Evolutionary conservation across 2,888 invertebrate species (phyloP).

Genomic region (Diarsia mendica): DNA sequence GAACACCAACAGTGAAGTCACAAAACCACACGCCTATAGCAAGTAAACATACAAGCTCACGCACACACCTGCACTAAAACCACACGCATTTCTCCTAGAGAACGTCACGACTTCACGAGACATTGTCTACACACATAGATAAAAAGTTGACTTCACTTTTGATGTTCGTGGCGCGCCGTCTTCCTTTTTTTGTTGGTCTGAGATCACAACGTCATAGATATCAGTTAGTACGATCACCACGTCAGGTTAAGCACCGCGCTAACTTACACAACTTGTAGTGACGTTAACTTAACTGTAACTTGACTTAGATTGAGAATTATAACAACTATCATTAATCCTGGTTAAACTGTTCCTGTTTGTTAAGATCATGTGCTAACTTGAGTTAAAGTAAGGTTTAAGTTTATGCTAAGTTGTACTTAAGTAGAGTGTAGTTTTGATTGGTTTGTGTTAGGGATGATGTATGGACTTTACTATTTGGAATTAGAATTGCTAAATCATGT

Average conservation of each 20-base stretch:
- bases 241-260: slow-evolving; percentile 11
- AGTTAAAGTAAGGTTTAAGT: slow-evolving; percentile 33
- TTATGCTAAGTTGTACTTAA: slow-evolving; percentile 30
- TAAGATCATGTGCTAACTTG: slow-evolving; percentile 39
- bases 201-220: slow-evolving; percentile 4
- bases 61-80: no score
- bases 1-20: no score
- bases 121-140: no score
- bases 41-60: no score
- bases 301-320: slow-evolving; percentile 49
- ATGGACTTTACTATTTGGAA: no score
- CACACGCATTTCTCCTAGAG: no score
- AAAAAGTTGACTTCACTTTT: no score
- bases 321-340: slow-evolving; percentile 52
- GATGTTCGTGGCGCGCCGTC: no score
- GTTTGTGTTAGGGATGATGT: neutral
- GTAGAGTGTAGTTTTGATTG: slow-evolving; percentile 1
- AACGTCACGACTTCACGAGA: no score
- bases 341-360: slow-evolving; percentile 48
- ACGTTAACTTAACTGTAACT: slow-evolving; percentile 46
- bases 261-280: slow-evolving; percentile 48
- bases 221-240: slow-evolving; percentile 3
- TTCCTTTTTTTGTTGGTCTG: no score
- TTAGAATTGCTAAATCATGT: no score
- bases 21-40: no score